Base-by-base conservation (phyloP, 2,888 invertebrate species). In the Lasioglossum vierecki region DNA sequence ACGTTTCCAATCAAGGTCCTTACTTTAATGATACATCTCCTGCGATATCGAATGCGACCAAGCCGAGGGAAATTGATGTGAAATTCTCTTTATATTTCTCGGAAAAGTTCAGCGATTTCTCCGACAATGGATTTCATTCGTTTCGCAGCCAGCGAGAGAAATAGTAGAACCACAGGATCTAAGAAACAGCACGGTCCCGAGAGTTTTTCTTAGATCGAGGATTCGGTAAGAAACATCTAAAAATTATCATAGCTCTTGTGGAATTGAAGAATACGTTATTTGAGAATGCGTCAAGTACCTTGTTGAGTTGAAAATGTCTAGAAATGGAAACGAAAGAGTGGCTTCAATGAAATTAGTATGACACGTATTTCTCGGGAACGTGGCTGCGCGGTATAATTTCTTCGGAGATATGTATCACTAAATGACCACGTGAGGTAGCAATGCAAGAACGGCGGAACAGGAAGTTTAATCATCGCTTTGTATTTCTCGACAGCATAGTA, bases 1-100 rank as follows among this genome's bases (percentile, higher is more conserved):
- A 72, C 39, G 57, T 76, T 66, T 53, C 35, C 63, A 63, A 9
- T 41, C 82, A 88, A 89, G 89, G 89, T 22, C 86, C 73, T 18
- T 11, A 2, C 44, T 66, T 76, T 49, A 76, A 77, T 57, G 79
- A 75, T 39, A 81, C 80, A 79, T 30, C 26, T 35, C 18, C 15
- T 5, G 35, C 44, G 53, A 66, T 44, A 75, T 81, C 71, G 49
- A 60, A n/a, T 60, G 4, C 9, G 49, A 82, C 18, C 13, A 13
- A 15, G 1, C 9, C 26, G 30, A 72, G 26, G 39, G 22, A 73
- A 79, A 60, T 60, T 39, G 8, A 41, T 13, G 41, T 13, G 39
- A 70, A 39, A 22, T 18, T n/a, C 11, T 39, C 5, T 22, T 41
- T 41, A 13, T 41, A 70, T 70, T 11, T n/a, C 11, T 39, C n/a